Conservation (phyloP, 2,797 vertebrate genomes). For the Sebastes itinus region DNA sequence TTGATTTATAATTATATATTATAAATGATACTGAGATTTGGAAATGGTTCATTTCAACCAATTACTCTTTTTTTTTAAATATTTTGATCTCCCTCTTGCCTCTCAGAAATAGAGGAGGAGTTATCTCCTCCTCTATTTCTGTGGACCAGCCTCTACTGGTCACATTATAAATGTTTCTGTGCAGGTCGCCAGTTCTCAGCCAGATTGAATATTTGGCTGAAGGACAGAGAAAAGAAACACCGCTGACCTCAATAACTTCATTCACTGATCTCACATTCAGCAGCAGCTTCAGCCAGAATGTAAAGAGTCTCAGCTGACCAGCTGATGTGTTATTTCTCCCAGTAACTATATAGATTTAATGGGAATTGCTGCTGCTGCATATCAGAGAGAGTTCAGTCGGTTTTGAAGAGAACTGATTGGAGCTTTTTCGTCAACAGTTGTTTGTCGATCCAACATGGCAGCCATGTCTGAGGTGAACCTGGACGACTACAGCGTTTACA, state of each 20-base stretch:
- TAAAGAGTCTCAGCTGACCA: background rate
- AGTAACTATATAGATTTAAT: background rate
- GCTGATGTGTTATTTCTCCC: background rate
- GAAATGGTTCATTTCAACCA: no score
- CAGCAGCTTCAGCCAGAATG: background rate
- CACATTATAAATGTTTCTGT: background rate
- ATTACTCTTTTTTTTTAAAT: no score
- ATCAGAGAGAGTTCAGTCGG: background rate
- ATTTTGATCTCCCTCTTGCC: no score
- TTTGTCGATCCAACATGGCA: constrained; percentile 57
- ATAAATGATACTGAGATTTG: no score
- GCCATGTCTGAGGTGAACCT: constrained; percentile 23
- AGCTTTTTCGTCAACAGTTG: background rate
- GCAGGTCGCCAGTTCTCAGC: background rate
- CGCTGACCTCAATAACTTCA: background rate
- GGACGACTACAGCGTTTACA: constrained; percentile 86
- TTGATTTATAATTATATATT: no score
- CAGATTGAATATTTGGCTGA: constrained; percentile 14
- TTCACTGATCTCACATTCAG: background rate
- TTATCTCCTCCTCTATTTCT: accelerated
- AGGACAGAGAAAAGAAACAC: constrained; percentile 22
- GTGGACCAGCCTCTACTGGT: no score
- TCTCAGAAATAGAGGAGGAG: no score
- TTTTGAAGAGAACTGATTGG: background rate
- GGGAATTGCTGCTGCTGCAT: background rate